Percentiles rank a stretch among this genome's conserved stretches.
phyloP scores from a whole-genome alignment of 1,140 invertebrate genomes.

The Pseudomyrmex dendroicus region DNA sequence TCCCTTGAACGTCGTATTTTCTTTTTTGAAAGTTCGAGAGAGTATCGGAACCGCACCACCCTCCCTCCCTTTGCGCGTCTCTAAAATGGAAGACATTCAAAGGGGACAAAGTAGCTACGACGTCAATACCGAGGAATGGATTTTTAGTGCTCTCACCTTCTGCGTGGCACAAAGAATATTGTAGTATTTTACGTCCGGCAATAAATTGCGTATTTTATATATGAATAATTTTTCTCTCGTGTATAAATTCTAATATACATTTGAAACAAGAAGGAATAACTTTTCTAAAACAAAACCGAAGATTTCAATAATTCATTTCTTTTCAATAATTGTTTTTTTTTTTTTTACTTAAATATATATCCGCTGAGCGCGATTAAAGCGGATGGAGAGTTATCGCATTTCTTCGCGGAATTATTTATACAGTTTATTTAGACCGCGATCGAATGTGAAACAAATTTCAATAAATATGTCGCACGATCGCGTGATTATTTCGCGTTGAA shows the following conservation, averaged over 20 bases:
- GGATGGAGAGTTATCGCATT: too few relatives aligned
- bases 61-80: background rate
- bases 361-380: too few relatives aligned
- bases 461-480: background rate
- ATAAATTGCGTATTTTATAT: background rate
- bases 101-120: background rate
- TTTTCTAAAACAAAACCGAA: background rate
- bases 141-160: constrained; percentile 28
- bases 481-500: constrained; percentile 4
- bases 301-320: too few relatives aligned
- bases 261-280: background rate
- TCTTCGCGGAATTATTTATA: too few relatives aligned
- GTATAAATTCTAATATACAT: background rate
- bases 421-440: too few relatives aligned
- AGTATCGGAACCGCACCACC: background rate
- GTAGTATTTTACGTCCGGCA: background rate
- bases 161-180: background rate
- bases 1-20: constrained; percentile 1
- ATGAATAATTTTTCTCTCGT: too few relatives aligned
- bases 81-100: constrained; percentile 21
- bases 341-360: too few relatives aligned
- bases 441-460: too few relatives aligned
- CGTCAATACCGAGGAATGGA: constrained; percentile 25
- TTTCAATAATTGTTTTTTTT: too few relatives aligned
- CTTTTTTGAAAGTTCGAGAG: background rate